Conservation (phyloP, 2,797 vertebrate species). For the Darevskia nairensis region DNA sequence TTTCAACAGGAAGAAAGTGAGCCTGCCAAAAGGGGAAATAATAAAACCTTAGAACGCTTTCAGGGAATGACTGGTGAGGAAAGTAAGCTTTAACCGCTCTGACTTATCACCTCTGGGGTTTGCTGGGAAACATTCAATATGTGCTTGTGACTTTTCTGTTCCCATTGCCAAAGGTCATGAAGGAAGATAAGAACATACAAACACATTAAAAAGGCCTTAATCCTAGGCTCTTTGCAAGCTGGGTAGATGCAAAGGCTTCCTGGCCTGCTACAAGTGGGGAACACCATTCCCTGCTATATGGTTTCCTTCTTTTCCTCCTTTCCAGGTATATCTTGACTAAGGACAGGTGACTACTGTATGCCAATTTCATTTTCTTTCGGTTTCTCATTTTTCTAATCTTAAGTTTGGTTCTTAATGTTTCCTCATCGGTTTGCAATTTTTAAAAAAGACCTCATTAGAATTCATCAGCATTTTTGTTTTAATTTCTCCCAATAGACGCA, state of each 20-base stretch:
- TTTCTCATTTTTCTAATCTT: too few relatives aligned
- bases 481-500: too few relatives aligned
- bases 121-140: constrained; percentile 26
- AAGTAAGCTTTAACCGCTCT: neutral
- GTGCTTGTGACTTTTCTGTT: constrained; percentile 31
- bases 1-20: constrained; percentile 37
- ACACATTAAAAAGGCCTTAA: neutral
- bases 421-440: too few relatives aligned
- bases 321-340: neutral
- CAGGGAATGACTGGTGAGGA: neutral
- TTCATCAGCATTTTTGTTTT: too few relatives aligned
- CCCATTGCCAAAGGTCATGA: neutral
- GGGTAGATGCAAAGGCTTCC: constrained; percentile 18
- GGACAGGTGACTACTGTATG: neutral
- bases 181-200: neutral
- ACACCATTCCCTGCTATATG: constrained; percentile 3
- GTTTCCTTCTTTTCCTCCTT: neutral
- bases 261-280: constrained; percentile 26
- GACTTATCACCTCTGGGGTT: constrained; percentile 13
- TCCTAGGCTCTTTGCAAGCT: constrained; percentile 8
- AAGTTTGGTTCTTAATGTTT: too few relatives aligned
- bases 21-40: constrained; percentile 21
- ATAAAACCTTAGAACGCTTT: neutral
- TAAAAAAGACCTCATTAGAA: too few relatives aligned
- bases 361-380: too few relatives aligned